Conservation (phyloP, 2,113 vertebrate genomes). For the Crotalus horridus region DNA sequence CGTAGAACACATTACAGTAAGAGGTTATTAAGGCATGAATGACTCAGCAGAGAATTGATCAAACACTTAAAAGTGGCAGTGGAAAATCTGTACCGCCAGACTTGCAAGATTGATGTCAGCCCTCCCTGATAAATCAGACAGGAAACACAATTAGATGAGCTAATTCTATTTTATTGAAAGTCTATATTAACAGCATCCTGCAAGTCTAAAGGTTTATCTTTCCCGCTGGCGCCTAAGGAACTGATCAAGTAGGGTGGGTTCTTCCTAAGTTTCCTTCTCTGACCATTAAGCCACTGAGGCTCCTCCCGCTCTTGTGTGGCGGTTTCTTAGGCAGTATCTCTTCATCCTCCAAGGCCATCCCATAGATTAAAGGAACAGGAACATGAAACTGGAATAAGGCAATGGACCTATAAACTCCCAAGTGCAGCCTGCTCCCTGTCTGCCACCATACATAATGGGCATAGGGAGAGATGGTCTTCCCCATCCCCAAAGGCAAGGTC, state of each 20-base stretch:
- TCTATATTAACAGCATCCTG: neutral
- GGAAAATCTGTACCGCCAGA: neutral
- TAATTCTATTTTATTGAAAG: neutral
- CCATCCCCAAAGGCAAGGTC: neutral
- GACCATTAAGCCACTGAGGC: neutral
- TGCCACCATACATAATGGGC: neutral
- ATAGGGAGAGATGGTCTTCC: neutral
- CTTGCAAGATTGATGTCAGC: neutral
- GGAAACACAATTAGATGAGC: neutral
- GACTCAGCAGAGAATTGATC: neutral
- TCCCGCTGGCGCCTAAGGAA: neutral
- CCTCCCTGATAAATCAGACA: neutral
- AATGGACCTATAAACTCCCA: neutral
- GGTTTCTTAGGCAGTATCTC: neutral
- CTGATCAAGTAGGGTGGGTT: neutral
- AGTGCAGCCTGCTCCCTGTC: neutral
- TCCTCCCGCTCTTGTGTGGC: neutral
- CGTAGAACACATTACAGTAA: neutral
- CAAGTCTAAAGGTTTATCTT: neutral
- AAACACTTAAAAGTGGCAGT: neutral
- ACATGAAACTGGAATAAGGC: neutral
- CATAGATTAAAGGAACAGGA: neutral
- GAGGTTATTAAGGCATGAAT: neutral
- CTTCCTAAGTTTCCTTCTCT: neutral
- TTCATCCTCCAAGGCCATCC: neutral